phyloP scores from a whole-genome alignment of 2,888 invertebrate species.

The Meiosimyza decipiens region DNA sequence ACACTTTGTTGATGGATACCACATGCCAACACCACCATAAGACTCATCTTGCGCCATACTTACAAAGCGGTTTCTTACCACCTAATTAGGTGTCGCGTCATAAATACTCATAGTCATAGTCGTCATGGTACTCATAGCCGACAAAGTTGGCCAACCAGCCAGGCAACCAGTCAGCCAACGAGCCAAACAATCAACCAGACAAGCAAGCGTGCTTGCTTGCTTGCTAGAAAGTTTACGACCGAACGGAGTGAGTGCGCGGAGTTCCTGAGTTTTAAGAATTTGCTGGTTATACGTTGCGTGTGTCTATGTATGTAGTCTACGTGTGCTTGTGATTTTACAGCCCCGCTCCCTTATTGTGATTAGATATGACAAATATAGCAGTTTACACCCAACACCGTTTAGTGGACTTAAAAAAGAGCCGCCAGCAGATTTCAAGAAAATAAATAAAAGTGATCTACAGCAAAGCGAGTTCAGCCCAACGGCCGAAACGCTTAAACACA shows the following conservation, averaged over 20 bases:
- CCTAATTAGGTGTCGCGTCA: slow-evolving; percentile 34
- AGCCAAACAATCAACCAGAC: no score
- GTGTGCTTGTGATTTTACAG: neutral
- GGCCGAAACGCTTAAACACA: neutral
- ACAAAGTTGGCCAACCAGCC: slow-evolving; percentile 27
- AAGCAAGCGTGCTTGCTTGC: no score
- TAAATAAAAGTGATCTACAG: slow-evolving; percentile 26
- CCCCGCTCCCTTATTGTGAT: slow-evolving; percentile 27
- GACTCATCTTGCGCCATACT: slow-evolving; percentile 1
- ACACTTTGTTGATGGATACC: slow-evolving; percentile 32
- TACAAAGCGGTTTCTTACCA: slow-evolving; percentile 27
- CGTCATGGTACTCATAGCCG: slow-evolving; percentile 8
- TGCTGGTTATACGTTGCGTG: neutral
- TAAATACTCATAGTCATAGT: slow-evolving; percentile 22
- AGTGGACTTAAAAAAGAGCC: slow-evolving; percentile 29
- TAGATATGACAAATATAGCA: slow-evolving; percentile 35
- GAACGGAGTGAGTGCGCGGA: slow-evolving; percentile 1
- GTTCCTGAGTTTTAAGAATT: slow-evolving; percentile 24
- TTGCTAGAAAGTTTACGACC: no score
- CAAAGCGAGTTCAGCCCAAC: no score
- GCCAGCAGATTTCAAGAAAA: slow-evolving; percentile 34
- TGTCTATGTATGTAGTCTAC: neutral
- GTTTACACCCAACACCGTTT: slow-evolving; percentile 31
- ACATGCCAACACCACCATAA: neutral
- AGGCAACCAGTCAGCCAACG: neutral